Conservation (phyloP, 2,113 vertebrate species). For the Albula glossodonta region DNA sequence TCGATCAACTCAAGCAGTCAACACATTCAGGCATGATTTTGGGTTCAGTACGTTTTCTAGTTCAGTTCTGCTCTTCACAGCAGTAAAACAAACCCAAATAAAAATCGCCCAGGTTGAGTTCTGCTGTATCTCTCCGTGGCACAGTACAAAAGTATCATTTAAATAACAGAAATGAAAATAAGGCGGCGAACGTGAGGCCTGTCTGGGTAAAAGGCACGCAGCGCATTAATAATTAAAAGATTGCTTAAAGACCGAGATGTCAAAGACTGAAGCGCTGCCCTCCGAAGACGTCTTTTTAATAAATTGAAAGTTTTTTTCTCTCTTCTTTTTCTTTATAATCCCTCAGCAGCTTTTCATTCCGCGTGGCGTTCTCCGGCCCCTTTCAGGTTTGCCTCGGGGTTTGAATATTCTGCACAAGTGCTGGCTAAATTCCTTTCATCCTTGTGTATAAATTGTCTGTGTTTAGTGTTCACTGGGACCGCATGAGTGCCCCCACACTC, state of each 20-base stretch:
- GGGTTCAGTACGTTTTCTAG: no score
- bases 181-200: slow-evolving; percentile 27
- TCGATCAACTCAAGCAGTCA: no score
- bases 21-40: background rate
- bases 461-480: background rate
- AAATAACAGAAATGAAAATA: slow-evolving; percentile 3
- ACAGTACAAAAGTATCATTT: background rate
- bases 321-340: slow-evolving; percentile 30
- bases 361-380: slow-evolving; percentile 13
- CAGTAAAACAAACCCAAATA: background rate
- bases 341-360: background rate
- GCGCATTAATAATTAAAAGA: slow-evolving; percentile 63
- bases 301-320: slow-evolving; percentile 56
- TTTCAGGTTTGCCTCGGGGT: background rate
- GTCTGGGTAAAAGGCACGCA: slow-evolving; percentile 53
- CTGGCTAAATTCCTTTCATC: slow-evolving; percentile 41
- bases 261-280: slow-evolving; percentile 56
- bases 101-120: background rate
- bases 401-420: background rate
- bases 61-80: background rate
- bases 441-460: background rate
- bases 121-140: background rate
- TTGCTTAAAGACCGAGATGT: slow-evolving; percentile 49
- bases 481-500: slow-evolving; percentile 36
- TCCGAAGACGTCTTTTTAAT: slow-evolving; percentile 58